Percentiles rank a stretch among this genome's conserved stretches.
These are phyloP conservation scores for Neodiprion pinetum DNA, from an alignment of 1,140 invertebrate species.

Conservation along the genomic window DNA sequence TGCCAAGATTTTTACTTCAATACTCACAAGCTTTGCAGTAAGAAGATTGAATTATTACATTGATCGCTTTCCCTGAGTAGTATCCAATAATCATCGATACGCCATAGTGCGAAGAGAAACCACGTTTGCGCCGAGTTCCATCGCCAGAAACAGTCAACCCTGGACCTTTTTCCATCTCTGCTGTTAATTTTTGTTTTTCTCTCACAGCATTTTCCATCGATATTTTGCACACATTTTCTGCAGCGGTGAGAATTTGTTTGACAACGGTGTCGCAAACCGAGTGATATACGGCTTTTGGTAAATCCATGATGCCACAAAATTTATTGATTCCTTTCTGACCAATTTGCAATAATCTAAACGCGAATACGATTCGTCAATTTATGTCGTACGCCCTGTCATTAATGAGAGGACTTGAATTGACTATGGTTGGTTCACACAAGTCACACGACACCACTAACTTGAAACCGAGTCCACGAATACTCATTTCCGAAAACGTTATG, in stretches of 20 bases:
- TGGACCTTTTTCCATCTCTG: constrained; percentile 8
- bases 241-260: too few relatives aligned
- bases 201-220: too few relatives aligned
- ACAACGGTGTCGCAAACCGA: too few relatives aligned
- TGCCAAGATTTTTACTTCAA: constrained; percentile 16
- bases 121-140: constrained; percentile 34
- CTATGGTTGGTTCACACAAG: neutral
- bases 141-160: constrained; percentile 32
- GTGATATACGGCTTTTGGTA: too few relatives aligned
- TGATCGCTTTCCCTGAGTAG: constrained; percentile 27
- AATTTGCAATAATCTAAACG: too few relatives aligned
- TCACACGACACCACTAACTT: constrained; percentile 16
- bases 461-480: constrained; percentile 18
- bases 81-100: constrained; percentile 28
- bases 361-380: too few relatives aligned
- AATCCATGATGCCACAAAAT: too few relatives aligned
- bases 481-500: constrained; percentile 7
- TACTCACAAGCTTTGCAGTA: constrained; percentile 12
- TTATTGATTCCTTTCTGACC: too few relatives aligned
- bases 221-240: too few relatives aligned
- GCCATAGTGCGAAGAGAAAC: constrained; percentile 26
- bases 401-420: too few relatives aligned
- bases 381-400: too few relatives aligned
- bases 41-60: constrained; percentile 25
- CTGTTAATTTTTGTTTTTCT: too few relatives aligned